Evolutionary conservation across 2,888 invertebrate genomes (phyloP), one percentile per base, ranked within the genome.

Genomic region (Atherix ibis): DNA sequence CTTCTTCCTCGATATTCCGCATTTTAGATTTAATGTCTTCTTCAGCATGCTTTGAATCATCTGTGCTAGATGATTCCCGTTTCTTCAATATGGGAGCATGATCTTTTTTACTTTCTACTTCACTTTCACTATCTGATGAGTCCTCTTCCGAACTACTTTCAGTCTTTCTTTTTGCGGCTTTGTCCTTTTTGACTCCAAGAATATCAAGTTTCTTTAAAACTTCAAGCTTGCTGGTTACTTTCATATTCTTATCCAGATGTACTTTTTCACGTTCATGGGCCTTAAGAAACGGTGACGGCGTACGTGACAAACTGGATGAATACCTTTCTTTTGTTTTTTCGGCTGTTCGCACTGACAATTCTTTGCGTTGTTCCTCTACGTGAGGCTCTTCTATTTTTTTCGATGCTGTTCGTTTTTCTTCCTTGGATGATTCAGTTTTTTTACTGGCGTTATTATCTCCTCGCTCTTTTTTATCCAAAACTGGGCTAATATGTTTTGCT

Each of bases 281-380:
- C 46, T 66, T 78, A 40, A 83, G 73, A 58, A 85, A 84, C 27
- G 85, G 84, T 12, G 85, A 84, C 10, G 85, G 84, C 1, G 84
- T 85, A 42, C 84, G 70, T n/a, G 85, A 85, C 27, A 83, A 65
- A 50, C 83, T 84, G 53, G 71, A 70, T 15, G 77, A 78, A 54
- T 73, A 78, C 52, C 76, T 44, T 32, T 44, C 44, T 31, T 46
- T 41, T 27, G 28, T 17, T n/a, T 22, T 27, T 38, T 44, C 32
- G 31, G 12, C 6, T 5, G 15, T 18, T 17, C 27, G 3, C 13
- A 15, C 26, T 4, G 12, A 4, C n/a, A n/a, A n/a, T n/a, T n/a
- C n/a, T n/a, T n/a, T n/a, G n/a, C n/a, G n/a, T n/a, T n/a, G n/a
- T 43, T 43, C 32, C 39, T 28, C 31, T n/a, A 24, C 27, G 34